Conservation (phyloP, 2,888 invertebrate species). For the Eustalomyia histrio region DNA sequence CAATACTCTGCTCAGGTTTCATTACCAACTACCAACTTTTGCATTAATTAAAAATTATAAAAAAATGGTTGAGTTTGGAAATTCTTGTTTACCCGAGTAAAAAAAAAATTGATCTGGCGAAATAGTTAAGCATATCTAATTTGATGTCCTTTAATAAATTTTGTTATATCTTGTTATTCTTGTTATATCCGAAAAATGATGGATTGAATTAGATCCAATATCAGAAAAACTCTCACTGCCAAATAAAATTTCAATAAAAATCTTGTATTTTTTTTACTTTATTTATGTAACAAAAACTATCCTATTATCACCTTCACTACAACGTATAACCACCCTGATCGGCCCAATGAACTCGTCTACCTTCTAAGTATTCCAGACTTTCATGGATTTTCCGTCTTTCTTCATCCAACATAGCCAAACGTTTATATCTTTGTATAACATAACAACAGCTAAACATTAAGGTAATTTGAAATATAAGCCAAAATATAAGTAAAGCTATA, state of each 20-base stretch:
- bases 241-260: background rate
- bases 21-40: too few species aligned
- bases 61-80: too few species aligned
- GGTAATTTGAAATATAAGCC: constrained; percentile 82
- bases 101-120: too few species aligned
- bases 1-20: too few species aligned
- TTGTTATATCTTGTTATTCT: too few species aligned
- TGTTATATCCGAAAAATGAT: too few species aligned
- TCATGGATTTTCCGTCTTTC: constrained; percentile 81
- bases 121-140: too few species aligned
- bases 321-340: constrained; percentile 80
- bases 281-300: background rate
- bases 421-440: constrained; percentile 81
- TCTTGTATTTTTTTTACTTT: background rate
- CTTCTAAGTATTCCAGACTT: constrained; percentile 84
- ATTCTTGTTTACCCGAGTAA: too few species aligned
- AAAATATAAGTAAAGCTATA: constrained; percentile 83
- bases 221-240: too few species aligned
- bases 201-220: too few species aligned
- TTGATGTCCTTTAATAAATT: too few species aligned
- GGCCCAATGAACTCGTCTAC: constrained; percentile 87
- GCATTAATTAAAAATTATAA: too few species aligned
- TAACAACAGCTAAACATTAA: constrained; percentile 81
- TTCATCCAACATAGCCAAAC: constrained; percentile 80
- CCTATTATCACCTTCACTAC: constrained; percentile 60